A percentile compares a stretch with the other conserved stretches of the same genome.
These are phyloP conservation scores for Argyrosomus regius DNA, from an alignment of 2,797 vertebrate species.

Conservation along the genomic window DNA sequence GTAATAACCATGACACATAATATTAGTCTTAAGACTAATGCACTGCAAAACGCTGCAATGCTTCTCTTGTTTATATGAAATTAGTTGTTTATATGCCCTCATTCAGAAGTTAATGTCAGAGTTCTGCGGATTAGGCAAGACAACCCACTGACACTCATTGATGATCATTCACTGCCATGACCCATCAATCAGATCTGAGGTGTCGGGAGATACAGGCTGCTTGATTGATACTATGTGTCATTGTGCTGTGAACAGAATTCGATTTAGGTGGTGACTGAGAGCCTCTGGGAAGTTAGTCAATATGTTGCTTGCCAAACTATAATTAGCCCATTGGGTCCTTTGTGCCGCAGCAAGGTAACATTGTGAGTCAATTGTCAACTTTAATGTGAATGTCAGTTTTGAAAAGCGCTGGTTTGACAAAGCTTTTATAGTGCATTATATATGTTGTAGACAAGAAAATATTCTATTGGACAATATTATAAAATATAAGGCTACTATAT, in stretches of 20 bases:
- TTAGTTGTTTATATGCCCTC: conserved; percentile 28
- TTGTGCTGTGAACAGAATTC: conserved; percentile 76
- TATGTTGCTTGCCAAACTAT: conserved; percentile 78
- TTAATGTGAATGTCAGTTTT: conserved; percentile 48
- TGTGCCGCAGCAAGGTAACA: conserved; percentile 65
- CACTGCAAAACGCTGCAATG: conserved; percentile 18
- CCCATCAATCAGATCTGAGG: conserved; percentile 76
- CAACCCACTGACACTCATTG: conserved; percentile 59
- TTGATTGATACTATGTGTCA: conserved; percentile 81
- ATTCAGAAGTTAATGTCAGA: conserved; percentile 58
- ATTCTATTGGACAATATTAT: no score
- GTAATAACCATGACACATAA: conserved; percentile 46
- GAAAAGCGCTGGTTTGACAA: conserved; percentile 48
- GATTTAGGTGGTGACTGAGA: conserved; percentile 76
- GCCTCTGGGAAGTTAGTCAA: conserved; percentile 76
- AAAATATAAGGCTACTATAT: no score
- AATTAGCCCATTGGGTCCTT: conserved; percentile 71
- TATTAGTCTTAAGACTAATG: conserved; percentile 53
- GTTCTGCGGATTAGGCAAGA: conserved; percentile 61
- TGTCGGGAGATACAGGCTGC: conserved; percentile 63
- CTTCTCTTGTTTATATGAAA: conserved; percentile 13
- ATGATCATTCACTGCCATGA: conserved; percentile 78
- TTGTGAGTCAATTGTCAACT: conserved; percentile 60
- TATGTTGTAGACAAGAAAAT: neutral
- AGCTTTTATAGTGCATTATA: conserved; percentile 20